Conservation (phyloP, 2,113 vertebrate genomes). For the Stercorarius parasiticus region DNA sequence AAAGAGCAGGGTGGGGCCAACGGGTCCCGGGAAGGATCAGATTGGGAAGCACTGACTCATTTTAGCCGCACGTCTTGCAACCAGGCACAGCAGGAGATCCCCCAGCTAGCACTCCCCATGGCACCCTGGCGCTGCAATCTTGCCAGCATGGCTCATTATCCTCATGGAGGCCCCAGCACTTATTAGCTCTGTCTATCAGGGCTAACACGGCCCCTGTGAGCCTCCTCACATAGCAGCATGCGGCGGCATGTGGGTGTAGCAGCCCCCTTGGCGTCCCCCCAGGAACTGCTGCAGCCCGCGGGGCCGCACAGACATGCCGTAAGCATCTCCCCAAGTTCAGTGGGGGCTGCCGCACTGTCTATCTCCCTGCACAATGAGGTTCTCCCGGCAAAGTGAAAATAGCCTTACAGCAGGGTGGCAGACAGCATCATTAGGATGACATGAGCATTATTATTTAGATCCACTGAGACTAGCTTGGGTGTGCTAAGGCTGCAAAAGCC, state of each 20-base stretch:
- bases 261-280: fast-evolving
- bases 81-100: neutral
- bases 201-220: fast-evolving
- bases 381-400: neutral
- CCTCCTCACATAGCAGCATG: fast-evolving
- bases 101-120: fast-evolving
- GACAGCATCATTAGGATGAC: neutral
- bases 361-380: fast-evolving
- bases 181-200: neutral
- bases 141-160: fast-evolving
- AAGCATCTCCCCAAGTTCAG: neutral
- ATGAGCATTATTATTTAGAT: neutral
- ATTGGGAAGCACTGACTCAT: neutral
- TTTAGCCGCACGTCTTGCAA: fast-evolving
- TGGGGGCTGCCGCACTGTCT: fast-evolving
- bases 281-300: neutral
- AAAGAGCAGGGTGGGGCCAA: neutral
- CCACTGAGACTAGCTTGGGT: neutral
- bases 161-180: fast-evolving
- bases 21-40: neutral
- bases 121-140: neutral
- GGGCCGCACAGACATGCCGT: fast-evolving
- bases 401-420: neutral
- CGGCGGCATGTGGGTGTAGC: fast-evolving
- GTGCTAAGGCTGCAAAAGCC: neutral